Base-by-base conservation (phyloP, 2,113 vertebrate species). In the Lutjanus erythropterus region DNA sequence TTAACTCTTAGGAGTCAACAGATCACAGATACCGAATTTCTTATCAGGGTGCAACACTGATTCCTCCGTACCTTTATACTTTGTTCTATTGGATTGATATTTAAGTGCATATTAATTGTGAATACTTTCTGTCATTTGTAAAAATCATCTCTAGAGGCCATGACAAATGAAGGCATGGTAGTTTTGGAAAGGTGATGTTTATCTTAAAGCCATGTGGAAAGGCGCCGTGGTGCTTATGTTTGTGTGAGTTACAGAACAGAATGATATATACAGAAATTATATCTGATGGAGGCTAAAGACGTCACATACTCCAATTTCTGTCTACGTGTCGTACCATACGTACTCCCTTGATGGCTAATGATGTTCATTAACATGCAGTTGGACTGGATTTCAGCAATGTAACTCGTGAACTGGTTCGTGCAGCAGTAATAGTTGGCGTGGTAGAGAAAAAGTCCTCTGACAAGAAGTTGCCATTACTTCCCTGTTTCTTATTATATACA, bases 201-300 rank as follows among this genome's bases (percentile, higher is more conserved):
- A 96, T 96, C 70, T n/a, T n/a, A 70, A 92, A 93, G 91, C 65
- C 86, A n/a, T 16, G 47, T 9, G 37, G 62, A 65, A 55, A 55
- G 71, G 53, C 23, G 19, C 56, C 64, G 16, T 67, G 62, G 21
- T 75, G 70, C 21, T 25, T 37, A 42, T 35, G 80, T 46, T 50
- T 62, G 68, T 29, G 31, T 81, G 21, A 9, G 37, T 71, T 25
- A 18, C 7, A 46, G 12, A n/a, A 23, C n/a, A 31, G 7, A 18
- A 23, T 29, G n/a, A 12, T 27, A 4, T 27, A 37, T 25, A 9
- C 15, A n/a, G 10, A 10, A 39, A 39, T 61, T 5, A 41, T 52
- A 10, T 27, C 16, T 29, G 21, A 50, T 21, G 56, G 60, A 47
- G 49, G 11, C 25, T 35, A 25, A 59, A 42, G 33, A 9, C 2